Evolutionary conservation across 2,113 vertebrate species (phyloP), one percentile per base, ranked within the genome.

Genomic region (Cochlearius cochlearius): DNA sequence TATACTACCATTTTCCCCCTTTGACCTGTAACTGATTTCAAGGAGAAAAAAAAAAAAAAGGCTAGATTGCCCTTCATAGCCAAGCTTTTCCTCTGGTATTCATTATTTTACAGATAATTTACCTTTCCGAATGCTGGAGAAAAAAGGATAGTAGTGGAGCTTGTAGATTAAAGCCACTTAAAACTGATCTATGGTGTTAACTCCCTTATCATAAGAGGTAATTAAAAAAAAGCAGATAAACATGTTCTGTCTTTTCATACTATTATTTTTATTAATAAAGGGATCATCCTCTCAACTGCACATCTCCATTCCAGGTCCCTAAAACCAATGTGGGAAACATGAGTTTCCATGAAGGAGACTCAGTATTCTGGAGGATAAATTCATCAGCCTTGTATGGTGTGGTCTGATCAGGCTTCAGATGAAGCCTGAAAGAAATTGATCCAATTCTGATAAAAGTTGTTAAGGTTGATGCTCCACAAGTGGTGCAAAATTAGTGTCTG

Each of bases 31-130:
- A 87, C 4, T 78, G 59, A 97, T 86, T 89, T 60, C 26, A 88
- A 64, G 15, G 8, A 32, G 22, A 6, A 7, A 4, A 34, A 58
- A 47, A 34, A 67, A 19, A 10, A 45, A 30, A 60, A 26, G 7
- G 27, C n/a, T 73, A n/a, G 15, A 78, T 27, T 58, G 58, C 16
- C 66, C 49, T 87, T 50, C 17, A 81, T 39, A 88, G 5, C 11
- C 22, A 76, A 78, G 3, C 9, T 81, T 76, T 81, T 76, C 50
- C 47, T 75, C 62, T 49, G 4, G 7, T 79, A 47, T 64, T 75
- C 55, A 73, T 63, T 88, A 86, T 93, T 78, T 88, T 67, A 45
- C 45, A 16, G 21, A 72, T 56, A 90, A 82, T 68, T 76, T 88
- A 60, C n/a, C 38, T 55, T 76, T 75, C 14, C 3, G 9, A 73